Percentiles rank a stretch among this genome's conserved stretches.
Conservation (phyloP, 2,888 invertebrate genomes). For the Trichacis sp. region DNA sequence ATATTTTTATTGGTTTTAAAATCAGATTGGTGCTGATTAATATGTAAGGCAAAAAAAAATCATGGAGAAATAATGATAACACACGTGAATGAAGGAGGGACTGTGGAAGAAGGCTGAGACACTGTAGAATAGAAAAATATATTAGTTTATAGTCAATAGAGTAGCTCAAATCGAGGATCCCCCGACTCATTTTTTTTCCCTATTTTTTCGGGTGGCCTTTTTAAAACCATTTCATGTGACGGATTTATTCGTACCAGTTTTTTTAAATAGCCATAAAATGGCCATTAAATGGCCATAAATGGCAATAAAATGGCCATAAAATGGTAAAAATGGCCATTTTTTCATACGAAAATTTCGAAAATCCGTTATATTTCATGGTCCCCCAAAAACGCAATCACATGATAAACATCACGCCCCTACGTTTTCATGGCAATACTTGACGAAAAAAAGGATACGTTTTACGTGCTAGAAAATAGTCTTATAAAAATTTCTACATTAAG, state of each 20-base stretch:
- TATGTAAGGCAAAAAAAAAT: constrained; percentile 32
- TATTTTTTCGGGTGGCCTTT: no score
- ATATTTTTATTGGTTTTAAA: constrained; percentile 66
- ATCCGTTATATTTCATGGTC: no score
- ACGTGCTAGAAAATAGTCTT: constrained; percentile 68
- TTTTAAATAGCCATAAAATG: no score
- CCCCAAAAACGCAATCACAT: no score
- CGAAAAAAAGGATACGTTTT: constrained; percentile 48
- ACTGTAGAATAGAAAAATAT: constrained; percentile 59
- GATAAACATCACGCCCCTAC: constrained; percentile 50
- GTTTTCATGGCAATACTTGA: constrained; percentile 67
- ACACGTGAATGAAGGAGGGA: constrained; percentile 60
- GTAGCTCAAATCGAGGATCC: constrained; percentile 63
- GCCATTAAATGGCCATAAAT: no score
- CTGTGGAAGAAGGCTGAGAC: constrained; percentile 68
- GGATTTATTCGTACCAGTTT: no score
- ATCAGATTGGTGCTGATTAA: constrained; percentile 69
- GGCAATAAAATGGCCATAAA: no score
- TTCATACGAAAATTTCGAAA: no score
- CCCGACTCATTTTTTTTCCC: constrained; percentile 60
- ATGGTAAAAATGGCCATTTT: no score
- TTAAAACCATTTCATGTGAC: no score
- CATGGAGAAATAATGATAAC: constrained; percentile 49
- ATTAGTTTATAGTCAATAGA: constrained; percentile 62
- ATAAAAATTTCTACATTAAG: constrained; percentile 68